These are phyloP conservation scores for Caenorhabditis latens DNA, from an alignment of 1,140 invertebrate genomes.

Conservation along the genomic window DNA sequence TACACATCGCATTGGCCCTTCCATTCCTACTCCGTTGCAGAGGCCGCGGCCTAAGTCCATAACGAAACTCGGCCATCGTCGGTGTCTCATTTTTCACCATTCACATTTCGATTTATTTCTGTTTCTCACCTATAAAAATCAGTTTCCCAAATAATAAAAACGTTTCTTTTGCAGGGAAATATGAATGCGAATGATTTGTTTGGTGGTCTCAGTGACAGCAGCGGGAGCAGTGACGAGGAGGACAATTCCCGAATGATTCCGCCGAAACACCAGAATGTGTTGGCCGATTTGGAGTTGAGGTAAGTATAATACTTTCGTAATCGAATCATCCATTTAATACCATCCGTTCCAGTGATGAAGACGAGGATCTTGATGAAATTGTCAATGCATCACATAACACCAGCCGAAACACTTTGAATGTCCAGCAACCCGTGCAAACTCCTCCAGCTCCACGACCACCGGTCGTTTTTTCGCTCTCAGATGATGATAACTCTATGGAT, in stretches of 20 bases:
- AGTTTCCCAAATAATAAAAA: not conserved
- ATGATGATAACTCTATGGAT: slow-evolving; percentile 28
- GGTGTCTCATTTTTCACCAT: too few species aligned
- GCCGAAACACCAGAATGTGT: not conserved
- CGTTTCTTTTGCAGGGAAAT: slow-evolving; percentile 2
- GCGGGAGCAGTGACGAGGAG: slow-evolving; percentile 47
- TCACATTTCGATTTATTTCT: too few species aligned
- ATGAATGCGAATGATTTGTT: slow-evolving; percentile 49
- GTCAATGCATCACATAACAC: not conserved
- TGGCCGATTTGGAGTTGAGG: slow-evolving; percentile 35
- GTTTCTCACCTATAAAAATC: not conserved
- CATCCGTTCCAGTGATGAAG: slow-evolving; percentile 3
- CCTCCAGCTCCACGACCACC: not conserved
- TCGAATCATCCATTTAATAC: not conserved
- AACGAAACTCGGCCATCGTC: too few species aligned
- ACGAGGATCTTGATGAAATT: not conserved
- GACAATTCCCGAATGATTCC: not conserved
- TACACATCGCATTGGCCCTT: too few species aligned
- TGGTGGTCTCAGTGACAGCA: slow-evolving; percentile 35
- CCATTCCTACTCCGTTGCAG: not conserved
- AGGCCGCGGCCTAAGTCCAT: not conserved
- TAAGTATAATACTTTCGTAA: not conserved
- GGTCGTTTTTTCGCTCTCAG: slow-evolving; percentile 19
- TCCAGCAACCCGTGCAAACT: not conserved
- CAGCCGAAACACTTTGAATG: not conserved